Base-by-base conservation (phyloP, 1,140 invertebrate genomes). In the Drosophila sechellia region DNA sequence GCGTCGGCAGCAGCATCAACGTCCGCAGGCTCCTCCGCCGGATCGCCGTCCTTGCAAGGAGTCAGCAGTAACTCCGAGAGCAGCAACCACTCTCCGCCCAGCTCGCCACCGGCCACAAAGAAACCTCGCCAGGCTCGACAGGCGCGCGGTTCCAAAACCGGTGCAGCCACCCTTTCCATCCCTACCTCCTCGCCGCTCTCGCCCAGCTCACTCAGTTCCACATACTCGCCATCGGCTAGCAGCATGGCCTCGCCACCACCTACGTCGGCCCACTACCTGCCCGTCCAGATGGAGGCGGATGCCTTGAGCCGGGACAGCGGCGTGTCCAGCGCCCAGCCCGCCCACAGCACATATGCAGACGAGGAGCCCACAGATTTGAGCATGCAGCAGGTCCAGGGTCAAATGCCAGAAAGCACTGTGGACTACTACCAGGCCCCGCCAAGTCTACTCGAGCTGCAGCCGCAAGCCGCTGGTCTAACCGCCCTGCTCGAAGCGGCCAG, bases 401-500 rank as follows among this genome's bases (percentile, higher is more conserved):
- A 61, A 42, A 35, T 63, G 3, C 22, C 59, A 5, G 20, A 20
- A 15, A 48, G 37, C 5, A 27, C 22, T n/a, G 37, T 65, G 22
- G 39, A 17, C 50, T 72, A 66, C 56, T 57, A 66, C 63, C 60
- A 59, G 37, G 45, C 64, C 48, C 59, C 64, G 8, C 43, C 43
- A 4, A 66, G 42, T 34, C 56, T 66, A 1, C 8, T 84, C 20
- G 70, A 81, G 35, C 46, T 71, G 10, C 72, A 79, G 31, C 40
- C 34, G 0, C 48, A 50, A 6, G 39, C 45, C 20, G 12, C 53
- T 43, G 89, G 73, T 27, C 64, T 75, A 3, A 86, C 89, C 5
- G 93, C 93, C 0, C 76, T 94, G 13, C 79, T 94, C 0, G 93
- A 93, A 8, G 93, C 93, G 0, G 93, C 92, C 3, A 93, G 92